phyloP scores from a whole-genome alignment of 1,140 invertebrate genomes.

The Fopius arisanus region DNA sequence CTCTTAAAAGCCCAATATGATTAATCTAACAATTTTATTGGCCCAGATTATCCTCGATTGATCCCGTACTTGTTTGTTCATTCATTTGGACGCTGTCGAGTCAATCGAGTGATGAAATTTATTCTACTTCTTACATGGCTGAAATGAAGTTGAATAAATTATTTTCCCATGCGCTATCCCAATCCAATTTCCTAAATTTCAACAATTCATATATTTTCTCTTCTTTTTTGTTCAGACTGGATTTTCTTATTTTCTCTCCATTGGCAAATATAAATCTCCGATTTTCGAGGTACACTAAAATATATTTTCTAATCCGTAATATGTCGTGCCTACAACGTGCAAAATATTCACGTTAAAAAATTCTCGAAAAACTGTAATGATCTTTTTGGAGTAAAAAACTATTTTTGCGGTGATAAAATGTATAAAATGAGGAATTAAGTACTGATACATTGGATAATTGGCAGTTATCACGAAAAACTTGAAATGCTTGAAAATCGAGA shows the following conservation, averaged over 20 bases:
- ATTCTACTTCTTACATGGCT: neutral
- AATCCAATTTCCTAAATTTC: neutral
- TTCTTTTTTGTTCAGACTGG: neutral
- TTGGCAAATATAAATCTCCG: neutral
- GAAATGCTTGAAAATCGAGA: too few relatives aligned
- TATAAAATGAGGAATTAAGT: neutral
- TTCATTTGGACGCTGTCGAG: too few relatives aligned
- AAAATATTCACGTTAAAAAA: neutral
- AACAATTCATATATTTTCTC: neutral
- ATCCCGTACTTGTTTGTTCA: neutral
- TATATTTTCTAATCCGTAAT: neutral
- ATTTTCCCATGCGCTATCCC: neutral
- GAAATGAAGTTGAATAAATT: neutral
- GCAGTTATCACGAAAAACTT: too few relatives aligned
- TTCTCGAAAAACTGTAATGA: neutral
- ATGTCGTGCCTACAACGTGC: neutral
- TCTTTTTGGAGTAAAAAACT: neutral
- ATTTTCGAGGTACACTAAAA: neutral
- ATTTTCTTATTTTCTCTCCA: neutral
- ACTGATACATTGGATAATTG: neutral
- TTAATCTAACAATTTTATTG: neutral
- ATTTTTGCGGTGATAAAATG: neutral
- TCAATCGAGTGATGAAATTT: neutral
- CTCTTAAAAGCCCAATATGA: neutral
- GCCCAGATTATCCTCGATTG: neutral